Evolutionary conservation across 2,888 invertebrate species (phyloP), one percentile per base, ranked within the genome.

Genomic region (Phengaris alcon): DNA sequence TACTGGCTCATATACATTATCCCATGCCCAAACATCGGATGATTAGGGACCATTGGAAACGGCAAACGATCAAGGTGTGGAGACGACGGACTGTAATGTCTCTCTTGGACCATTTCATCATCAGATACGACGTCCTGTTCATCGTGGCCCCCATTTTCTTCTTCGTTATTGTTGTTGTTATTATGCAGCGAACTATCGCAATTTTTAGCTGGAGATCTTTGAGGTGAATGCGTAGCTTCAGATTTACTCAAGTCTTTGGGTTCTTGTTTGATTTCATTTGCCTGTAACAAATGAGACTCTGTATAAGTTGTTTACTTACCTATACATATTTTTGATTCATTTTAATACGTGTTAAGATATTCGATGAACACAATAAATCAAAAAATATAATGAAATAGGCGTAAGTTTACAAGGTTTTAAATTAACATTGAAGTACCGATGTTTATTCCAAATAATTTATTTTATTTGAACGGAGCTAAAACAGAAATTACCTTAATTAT

Each of bases 1-100:
- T 97, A 97, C 86, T 97, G 97, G 82, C 97, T 97, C 97, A 97
- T 97, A 86, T 97, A 97, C 97, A 97, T 97, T 80, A 97, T 97
- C 76, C 97, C 97, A 82, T 97, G 97, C 75, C 97, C 96, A 86
- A 97, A 97, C 97, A 97, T 97, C 0, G 97, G 96, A 76, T 93
- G 93, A 86, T 97, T 97, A 74, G 97, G 97, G 59, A 97, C 96
- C 90, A 97, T 94, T 2, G 97, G 97, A 85, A 97, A 97, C 15
- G 94, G 94, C 76, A 94, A 89, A 74, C 94, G 95, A 77, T 95
- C 93, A 13, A 93, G 84, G 77, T 92, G 93, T 0, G 93, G 91
- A 2, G 93, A 90, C 0, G 87, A 81, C 9, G 87, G 90, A 48
- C 86, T 84, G 79, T 93, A 93, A 77, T 91, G 92, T 55, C 89